Conservation (phyloP, 2,113 vertebrate species). For the Falco punctatus region DNA sequence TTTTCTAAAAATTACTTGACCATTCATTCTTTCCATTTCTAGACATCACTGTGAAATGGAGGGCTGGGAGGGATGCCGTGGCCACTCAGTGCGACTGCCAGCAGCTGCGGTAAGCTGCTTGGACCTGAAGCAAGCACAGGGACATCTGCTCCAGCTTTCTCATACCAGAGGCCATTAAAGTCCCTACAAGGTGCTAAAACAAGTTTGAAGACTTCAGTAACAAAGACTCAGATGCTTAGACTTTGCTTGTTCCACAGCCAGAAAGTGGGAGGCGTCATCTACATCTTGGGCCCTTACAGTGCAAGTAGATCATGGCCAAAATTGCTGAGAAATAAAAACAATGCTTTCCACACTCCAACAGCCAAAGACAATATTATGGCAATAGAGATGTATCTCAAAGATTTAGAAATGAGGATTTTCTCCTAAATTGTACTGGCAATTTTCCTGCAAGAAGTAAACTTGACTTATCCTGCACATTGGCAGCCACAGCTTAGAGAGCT, state of each 20-base stretch:
- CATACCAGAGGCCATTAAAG: background rate
- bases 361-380: background rate
- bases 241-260: background rate
- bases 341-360: background rate
- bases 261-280: background rate
- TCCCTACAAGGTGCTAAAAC: background rate
- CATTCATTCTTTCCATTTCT: conserved; percentile 8
- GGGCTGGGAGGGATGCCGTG: background rate
- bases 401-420: background rate
- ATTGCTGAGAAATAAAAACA: background rate
- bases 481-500: background rate
- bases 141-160: background rate
- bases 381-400: background rate
- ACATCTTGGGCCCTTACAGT: background rate
- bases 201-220: background rate
- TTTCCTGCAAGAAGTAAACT: background rate
- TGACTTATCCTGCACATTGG: background rate
- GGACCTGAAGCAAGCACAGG: background rate
- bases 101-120: background rate
- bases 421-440: background rate
- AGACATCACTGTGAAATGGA: background rate
- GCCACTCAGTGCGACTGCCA: background rate
- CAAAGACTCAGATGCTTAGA: background rate
- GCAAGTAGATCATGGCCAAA: background rate
- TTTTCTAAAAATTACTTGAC: background rate